phyloP scores from a whole-genome alignment of 2,888 invertebrate genomes.

The Steinernema carpocapsae region DNA sequence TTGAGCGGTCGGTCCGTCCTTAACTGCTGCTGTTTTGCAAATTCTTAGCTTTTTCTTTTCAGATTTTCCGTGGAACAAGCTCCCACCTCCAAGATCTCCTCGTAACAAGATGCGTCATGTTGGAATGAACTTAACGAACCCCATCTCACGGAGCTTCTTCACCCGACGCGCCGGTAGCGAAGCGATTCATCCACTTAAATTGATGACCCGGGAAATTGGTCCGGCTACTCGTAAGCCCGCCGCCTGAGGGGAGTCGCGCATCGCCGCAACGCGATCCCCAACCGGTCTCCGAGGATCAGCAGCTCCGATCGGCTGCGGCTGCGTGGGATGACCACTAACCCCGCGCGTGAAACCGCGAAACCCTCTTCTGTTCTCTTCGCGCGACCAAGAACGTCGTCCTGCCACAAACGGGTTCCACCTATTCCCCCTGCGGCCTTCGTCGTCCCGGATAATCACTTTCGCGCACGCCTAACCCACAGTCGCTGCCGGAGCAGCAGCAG shows the following conservation, averaged over 20 bases:
- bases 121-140: too few species aligned
- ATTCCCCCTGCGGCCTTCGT: slow-evolving; percentile 20
- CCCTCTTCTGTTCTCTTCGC: neutral
- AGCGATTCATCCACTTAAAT: neutral
- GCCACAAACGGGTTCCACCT: slow-evolving; percentile 24
- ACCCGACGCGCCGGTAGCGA: too few species aligned
- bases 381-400: too few species aligned
- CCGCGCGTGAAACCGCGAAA: neutral
- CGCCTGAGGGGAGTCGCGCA: neutral
- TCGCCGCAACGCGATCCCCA: neutral
- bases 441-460: slow-evolving; percentile 29
- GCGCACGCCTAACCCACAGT: neutral
- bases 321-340: slow-evolving; percentile 13
- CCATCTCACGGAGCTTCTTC: slow-evolving; percentile 8
- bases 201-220: slow-evolving; percentile 29
- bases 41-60: too few species aligned
- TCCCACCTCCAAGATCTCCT: too few species aligned
- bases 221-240: slow-evolving; percentile 22
- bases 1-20: too few species aligned
- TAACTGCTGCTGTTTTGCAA: too few species aligned
- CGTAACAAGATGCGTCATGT: too few species aligned
- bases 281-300: slow-evolving; percentile 12
- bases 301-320: too few species aligned
- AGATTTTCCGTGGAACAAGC: too few species aligned
- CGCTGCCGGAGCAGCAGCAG: too few species aligned